phyloP scores from a whole-genome alignment of 92 coral and sea anemone species.

The Meandrina meandrites region DNA sequence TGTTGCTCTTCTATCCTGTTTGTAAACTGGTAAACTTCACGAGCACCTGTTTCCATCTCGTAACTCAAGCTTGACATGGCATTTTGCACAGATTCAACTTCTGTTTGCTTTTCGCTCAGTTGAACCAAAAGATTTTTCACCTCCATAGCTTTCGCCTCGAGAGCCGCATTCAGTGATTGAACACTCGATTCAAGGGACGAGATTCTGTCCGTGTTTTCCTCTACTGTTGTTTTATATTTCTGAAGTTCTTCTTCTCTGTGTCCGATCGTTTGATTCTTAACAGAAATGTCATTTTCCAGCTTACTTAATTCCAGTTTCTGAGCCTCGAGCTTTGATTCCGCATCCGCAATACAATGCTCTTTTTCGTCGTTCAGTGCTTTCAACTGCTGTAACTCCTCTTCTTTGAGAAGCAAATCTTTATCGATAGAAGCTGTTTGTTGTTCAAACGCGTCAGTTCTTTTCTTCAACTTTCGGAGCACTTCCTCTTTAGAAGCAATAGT shows the following conservation, averaged over 20 bases:
- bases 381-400: constrained; percentile 31
- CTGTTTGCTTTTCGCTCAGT: constrained; percentile 55
- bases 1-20: constrained; percentile 57
- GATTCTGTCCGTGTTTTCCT: constrained; percentile 41
- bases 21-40: constrained; percentile 43
- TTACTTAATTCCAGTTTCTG: constrained; percentile 45
- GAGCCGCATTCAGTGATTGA: constrained; percentile 46
- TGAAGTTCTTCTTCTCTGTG: constrained; percentile 73
- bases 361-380: constrained; percentile 33
- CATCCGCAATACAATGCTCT: constrained; percentile 40
- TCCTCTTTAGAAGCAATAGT: constrained; percentile 33
- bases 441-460: constrained; percentile 28
- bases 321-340: constrained; percentile 46
- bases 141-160: constrained; percentile 62
- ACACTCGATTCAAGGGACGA: constrained; percentile 58
- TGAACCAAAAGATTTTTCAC: constrained; percentile 61
- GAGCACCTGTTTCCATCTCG: constrained; percentile 61
- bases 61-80: constrained; percentile 58
- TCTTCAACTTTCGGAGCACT: constrained; percentile 4
- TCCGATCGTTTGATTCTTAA: constrained; percentile 63
- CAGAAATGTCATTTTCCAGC: constrained; percentile 53
- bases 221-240: constrained; percentile 32
- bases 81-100: constrained; percentile 66
- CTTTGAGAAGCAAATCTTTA: constrained; percentile 32
- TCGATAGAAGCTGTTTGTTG: constrained; percentile 32